These are phyloP conservation scores for Perca schrenkii DNA, from an alignment of 2,113 vertebrate species.

Conservation along the genomic window DNA sequence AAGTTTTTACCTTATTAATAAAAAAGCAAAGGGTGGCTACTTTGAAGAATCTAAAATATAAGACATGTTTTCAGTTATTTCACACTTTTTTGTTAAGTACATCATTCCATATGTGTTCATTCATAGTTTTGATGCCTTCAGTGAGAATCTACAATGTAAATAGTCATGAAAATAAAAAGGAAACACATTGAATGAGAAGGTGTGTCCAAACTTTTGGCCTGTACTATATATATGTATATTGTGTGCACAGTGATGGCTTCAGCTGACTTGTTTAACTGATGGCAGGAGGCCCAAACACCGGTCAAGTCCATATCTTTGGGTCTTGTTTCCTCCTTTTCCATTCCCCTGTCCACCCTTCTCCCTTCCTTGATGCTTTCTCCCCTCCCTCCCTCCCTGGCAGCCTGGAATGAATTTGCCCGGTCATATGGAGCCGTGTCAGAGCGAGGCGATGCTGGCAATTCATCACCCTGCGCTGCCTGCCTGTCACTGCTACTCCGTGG, in stretches of 20 bases:
- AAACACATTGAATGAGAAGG: too few species aligned
- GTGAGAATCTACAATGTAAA: too few species aligned
- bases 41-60: too few species aligned
- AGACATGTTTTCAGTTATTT: too few species aligned
- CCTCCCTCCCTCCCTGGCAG: slow-evolving; percentile 8
- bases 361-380: not conserved
- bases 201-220: too few species aligned
- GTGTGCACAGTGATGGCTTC: not conserved
- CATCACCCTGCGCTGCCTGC: slow-evolving; percentile 69
- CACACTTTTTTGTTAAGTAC: too few species aligned
- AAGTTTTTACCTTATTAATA: too few species aligned
- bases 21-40: too few species aligned
- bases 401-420: slow-evolving; percentile 77
- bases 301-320: slow-evolving; percentile 21
- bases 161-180: too few species aligned
- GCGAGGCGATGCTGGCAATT: slow-evolving; percentile 71
- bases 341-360: not conserved
- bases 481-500: slow-evolving; percentile 68
- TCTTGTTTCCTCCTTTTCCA: slow-evolving; percentile 7
- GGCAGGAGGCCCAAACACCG: not conserved
- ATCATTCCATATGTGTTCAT: too few species aligned
- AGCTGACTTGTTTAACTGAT: slow-evolving; percentile 22
- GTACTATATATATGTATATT: too few species aligned
- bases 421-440: slow-evolving; percentile 77
- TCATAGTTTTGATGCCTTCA: too few species aligned